Percentiles rank a stretch among this genome's conserved stretches.
Conservation (phyloP, 2,888 invertebrate species). For the Drosophila setosimentum region DNA sequence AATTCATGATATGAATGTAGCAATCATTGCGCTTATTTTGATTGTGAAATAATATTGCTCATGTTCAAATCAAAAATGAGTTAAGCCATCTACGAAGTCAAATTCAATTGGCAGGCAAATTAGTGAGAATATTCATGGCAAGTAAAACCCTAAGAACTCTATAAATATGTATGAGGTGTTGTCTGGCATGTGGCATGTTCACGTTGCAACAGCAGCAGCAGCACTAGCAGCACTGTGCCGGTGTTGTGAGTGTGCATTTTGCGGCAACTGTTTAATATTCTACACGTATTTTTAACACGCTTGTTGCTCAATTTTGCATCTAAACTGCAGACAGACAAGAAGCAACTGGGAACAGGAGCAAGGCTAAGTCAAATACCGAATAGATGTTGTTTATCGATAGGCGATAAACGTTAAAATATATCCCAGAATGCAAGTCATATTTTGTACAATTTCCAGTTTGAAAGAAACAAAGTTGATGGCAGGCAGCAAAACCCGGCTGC, state of each 20-base stretch:
- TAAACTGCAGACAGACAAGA: constrained; percentile 36
- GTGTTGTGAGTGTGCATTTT: constrained; percentile 2
- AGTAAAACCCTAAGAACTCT: constrained; percentile 31
- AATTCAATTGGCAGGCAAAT: constrained; percentile 66
- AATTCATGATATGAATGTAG: neutral
- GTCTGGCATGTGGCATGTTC: constrained; percentile 24
- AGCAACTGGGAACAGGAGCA: neutral
- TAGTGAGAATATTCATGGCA: constrained; percentile 61
- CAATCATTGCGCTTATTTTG: neutral
- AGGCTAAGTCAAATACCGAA: constrained; percentile 5
- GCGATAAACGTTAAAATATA: neutral
- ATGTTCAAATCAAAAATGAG: constrained; percentile 24
- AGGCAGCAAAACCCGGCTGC: neutral
- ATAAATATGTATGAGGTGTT: constrained; percentile 60
- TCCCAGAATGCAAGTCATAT: constrained; percentile 35
- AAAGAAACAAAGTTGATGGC: constrained; percentile 59
- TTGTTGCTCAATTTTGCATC: constrained; percentile 64
- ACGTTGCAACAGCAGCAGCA: constrained; percentile 23
- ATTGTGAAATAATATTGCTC: neutral
- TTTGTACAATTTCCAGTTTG: constrained; percentile 51
- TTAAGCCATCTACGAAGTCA: constrained; percentile 46
- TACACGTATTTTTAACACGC: constrained; percentile 57
- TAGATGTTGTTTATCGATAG: constrained; percentile 27
- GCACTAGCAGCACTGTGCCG: neutral
- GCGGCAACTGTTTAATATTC: constrained; percentile 53